Percentiles rank a stretch among this genome's conserved stretches.
Evolutionary conservation across 2,797 vertebrate genomes (phyloP).

Genomic region (Thripadectes ignobilis): DNA sequence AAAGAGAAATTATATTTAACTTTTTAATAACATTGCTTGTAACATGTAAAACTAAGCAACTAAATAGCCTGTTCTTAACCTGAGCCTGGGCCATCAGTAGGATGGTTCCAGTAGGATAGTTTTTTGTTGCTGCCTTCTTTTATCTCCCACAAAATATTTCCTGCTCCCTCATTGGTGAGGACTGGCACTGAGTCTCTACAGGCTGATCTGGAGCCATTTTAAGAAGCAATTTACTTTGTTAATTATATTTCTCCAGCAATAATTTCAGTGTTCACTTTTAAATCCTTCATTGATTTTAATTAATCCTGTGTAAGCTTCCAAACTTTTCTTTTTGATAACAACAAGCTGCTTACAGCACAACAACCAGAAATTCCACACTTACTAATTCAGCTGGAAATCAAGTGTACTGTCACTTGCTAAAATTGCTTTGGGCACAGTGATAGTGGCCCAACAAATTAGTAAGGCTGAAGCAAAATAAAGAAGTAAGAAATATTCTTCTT

Average conservation of each 20-base stretch:
- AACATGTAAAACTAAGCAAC: not conserved
- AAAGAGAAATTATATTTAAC: not conserved
- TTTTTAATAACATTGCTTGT: not conserved
- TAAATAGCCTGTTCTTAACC: not conserved
- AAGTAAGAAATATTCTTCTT: not conserved
- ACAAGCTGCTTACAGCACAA: conserved; percentile 34
- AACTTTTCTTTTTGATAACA: conserved; percentile 38
- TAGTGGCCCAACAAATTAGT: not conserved
- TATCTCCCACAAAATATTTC: not conserved
- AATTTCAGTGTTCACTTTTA: conserved; percentile 37
- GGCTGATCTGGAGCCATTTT: not conserved
- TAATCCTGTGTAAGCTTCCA: conserved; percentile 33
- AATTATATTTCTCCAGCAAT: conserved; percentile 43
- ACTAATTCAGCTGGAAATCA: not conserved
- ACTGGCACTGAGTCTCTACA: not conserved
- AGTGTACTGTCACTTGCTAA: not conserved
- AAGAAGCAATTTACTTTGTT: conserved; percentile 35
- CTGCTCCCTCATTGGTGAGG: not conserved
- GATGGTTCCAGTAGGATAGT: not conserved
- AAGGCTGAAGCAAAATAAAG: not conserved
- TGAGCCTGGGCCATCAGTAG: not conserved
- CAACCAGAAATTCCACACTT: not conserved
- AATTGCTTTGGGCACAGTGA: not conserved
- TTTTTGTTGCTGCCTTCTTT: not conserved
- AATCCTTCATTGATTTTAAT: conserved; percentile 62